Evolutionary conservation across 1,140 invertebrate genomes (phyloP), one percentile per base, ranked within the genome.

Genomic region (Brachionus sp.): DNA sequence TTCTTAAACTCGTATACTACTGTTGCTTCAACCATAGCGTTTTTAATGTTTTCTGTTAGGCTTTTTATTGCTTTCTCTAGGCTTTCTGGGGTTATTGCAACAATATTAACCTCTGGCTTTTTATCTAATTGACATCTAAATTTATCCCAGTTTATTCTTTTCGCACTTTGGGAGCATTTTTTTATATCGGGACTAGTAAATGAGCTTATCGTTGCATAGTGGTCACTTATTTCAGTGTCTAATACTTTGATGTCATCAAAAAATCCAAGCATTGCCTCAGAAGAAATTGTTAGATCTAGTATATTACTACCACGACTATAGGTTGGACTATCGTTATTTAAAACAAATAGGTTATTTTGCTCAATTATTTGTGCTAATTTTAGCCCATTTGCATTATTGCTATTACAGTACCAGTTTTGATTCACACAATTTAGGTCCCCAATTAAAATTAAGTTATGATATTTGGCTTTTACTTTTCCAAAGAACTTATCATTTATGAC

Each of bases 121-220:
- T 37, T 70, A 37, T 70, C 33, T 70, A 70, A 16, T 37, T 37
- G n/a, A n/a, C 3, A 37, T 70, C 66, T 70, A 70, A 70, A 70
- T 70, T 70, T 70, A 37, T 70, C 35, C 35, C 66, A 70, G 66
- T 70, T 37, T 70, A 70, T 70, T 39, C n/a, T 70, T 70, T 70
- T 70, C n/a, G 66, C 66, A 16, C 13, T 35, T 70, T 70, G 46
- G 46, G 46, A 16, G 46, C 46, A 53, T 53, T 53, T 53, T 53
- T 53, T 53, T 53, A 53, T 53, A 53, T 53, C 46, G 46, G 19
- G 46, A 53, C 46, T 53, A n/a, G 19, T 53, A 53, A 53, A 53
- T 53, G 46, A 53, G 46, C 46, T 53, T 53, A 53, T 13, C 46
- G 46, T 53, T 53, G 46, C 46, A 53, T 53, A 53, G 16, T 53